phyloP scores from a whole-genome alignment of 2,797 vertebrate species.

The Crax fasciolata region DNA sequence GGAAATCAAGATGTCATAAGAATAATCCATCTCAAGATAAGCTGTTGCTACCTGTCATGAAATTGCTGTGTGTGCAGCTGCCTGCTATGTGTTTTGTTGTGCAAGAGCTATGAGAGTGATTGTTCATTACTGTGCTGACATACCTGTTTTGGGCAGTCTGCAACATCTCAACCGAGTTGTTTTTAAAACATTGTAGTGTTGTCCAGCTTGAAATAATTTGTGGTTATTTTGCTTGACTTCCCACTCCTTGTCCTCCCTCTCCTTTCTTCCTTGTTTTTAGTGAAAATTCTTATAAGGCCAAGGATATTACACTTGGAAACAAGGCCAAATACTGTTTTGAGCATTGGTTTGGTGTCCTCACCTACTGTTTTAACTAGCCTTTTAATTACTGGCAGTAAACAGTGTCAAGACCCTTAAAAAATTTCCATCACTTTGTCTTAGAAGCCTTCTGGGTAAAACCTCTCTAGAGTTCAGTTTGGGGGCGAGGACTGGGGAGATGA shows the following conservation, averaged over 20 bases:
- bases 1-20: slow-evolving; percentile 49
- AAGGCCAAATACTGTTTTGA: background rate
- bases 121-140: background rate
- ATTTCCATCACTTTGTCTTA: background rate
- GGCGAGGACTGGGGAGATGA: background rate
- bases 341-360: background rate
- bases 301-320: background rate
- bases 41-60: background rate
- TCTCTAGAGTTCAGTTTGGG: background rate
- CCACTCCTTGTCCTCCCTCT: background rate
- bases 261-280: background rate
- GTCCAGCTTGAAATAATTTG: background rate
- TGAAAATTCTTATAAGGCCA: background rate
- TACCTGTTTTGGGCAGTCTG: background rate
- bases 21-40: slow-evolving; percentile 35
- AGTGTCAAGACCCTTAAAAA: background rate
- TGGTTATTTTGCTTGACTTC: background rate
- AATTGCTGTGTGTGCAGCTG: slow-evolving; percentile 58
- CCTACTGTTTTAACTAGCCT: background rate
- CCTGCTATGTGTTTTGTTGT: background rate
- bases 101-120: background rate
- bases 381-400: background rate
- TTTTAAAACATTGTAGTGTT: background rate
- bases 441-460: background rate
- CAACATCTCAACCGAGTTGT: background rate